These are phyloP conservation scores for Notocelia uddmanniana DNA, from an alignment of 2,888 invertebrate genomes.

Conservation along the genomic window DNA sequence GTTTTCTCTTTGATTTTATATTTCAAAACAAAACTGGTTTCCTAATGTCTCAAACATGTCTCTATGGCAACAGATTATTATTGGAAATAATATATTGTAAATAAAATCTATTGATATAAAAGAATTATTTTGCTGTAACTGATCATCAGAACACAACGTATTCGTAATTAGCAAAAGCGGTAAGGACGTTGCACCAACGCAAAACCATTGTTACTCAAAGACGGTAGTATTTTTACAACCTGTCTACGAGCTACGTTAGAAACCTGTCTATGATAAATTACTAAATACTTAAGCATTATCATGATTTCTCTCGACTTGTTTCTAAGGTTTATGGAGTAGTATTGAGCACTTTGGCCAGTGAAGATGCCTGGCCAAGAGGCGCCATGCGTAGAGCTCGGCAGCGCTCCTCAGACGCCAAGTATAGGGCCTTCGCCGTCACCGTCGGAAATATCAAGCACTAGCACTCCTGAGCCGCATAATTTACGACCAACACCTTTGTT, in stretches of 20 bases:
- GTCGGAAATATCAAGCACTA: conserved; percentile 78
- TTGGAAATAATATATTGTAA: conserved; percentile 33
- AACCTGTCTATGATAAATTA: too few relatives aligned
- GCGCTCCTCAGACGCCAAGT: conserved; percentile 69
- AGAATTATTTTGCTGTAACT: background rate
- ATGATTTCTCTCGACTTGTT: background rate
- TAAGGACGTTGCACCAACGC: background rate
- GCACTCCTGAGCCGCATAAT: conserved; percentile 74
- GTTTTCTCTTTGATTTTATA: conserved; percentile 26
- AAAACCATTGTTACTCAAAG: background rate
- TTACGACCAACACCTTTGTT: conserved; percentile 74
- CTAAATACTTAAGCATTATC: background rate
- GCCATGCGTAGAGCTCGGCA: conserved; percentile 74
- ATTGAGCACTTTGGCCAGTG: conserved; percentile 25
- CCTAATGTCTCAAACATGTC: conserved; percentile 12
- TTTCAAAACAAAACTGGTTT: conserved; percentile 7
- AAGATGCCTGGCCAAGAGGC: conserved; percentile 75
- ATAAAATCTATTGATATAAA: conserved; percentile 15
- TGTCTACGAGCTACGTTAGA: too few relatives aligned
- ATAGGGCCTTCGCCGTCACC: conserved; percentile 71
- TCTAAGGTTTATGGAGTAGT: conserved; percentile 26
- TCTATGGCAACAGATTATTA: conserved; percentile 51
- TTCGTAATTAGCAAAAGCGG: conserved; percentile 1
- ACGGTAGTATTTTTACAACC: too few relatives aligned
- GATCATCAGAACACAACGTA: background rate